Evolutionary conservation across 2,113 vertebrate genomes (phyloP).

Genomic region (Tragelaphus buxtoni): DNA sequence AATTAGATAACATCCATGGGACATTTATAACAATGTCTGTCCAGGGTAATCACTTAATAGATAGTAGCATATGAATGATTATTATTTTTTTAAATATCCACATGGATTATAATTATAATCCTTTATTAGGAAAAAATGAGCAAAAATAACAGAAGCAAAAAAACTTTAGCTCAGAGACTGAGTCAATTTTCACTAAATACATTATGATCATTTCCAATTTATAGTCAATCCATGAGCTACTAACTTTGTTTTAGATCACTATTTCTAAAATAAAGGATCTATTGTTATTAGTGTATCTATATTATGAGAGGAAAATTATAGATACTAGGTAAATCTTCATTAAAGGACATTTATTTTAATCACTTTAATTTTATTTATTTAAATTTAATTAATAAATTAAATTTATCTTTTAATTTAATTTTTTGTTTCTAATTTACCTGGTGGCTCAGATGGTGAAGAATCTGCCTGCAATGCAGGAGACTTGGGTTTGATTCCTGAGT

Average conservation of each 20-base stretch:
- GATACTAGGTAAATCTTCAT: background rate
- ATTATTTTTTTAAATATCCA: conserved; percentile 38
- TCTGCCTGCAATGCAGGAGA: background rate
- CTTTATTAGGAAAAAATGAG: conserved; percentile 25
- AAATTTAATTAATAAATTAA: background rate
- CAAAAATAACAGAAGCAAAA: conserved; percentile 12
- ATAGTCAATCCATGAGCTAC: background rate
- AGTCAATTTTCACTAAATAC: conserved; percentile 11
- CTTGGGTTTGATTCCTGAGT: background rate
- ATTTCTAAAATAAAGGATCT: background rate
- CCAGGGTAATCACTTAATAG: conserved; percentile 36
- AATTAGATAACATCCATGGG: background rate
- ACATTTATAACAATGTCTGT: background rate
- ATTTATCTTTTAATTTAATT: background rate
- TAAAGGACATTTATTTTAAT: background rate
- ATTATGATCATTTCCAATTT: background rate
- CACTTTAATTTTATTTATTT: background rate
- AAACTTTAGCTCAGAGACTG: background rate
- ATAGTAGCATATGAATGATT: conserved; percentile 6
- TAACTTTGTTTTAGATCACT: background rate
- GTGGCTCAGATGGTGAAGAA: background rate
- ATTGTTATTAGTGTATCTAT: background rate
- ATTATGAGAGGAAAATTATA: background rate
- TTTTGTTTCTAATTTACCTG: background rate
- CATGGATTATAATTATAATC: conserved; percentile 37